A percentile compares a stretch with the other conserved stretches of the same genome.
Conservation (phyloP, 2,888 invertebrate genomes). For the Ceriagrion tenellum region DNA sequence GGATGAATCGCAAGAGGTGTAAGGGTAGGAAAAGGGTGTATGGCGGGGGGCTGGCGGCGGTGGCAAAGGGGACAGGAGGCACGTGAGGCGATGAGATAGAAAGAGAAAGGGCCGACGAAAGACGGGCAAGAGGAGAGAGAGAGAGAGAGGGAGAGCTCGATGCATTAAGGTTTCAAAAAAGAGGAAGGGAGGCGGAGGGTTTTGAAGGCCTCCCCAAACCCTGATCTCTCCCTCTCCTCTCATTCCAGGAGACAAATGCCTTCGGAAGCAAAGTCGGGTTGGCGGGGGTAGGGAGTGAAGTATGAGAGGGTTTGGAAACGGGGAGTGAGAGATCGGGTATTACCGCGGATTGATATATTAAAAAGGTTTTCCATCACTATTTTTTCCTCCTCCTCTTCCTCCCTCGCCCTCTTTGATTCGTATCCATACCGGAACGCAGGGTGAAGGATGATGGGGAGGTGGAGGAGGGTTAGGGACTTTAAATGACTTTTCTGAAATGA, state of each 20-base stretch:
- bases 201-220: not conserved
- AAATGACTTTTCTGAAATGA: conserved; percentile 4
- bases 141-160: not conserved
- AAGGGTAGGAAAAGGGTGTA: not conserved
- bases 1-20: conserved; percentile 18
- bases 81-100: too few relatives aligned
- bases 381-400: not conserved
- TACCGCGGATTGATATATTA: conserved; percentile 36
- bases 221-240: not conserved
- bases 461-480: not conserved
- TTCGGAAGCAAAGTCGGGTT: not conserved
- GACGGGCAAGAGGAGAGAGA: not conserved
- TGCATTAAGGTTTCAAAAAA: conserved; percentile 16
- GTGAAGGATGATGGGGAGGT: not conserved
- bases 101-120: not conserved
- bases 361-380: conserved; percentile 11
- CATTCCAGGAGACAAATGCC: conserved; percentile 25
- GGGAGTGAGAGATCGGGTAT: not conserved
- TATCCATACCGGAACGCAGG: not conserved
- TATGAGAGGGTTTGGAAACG: not conserved
- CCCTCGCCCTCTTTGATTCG: not conserved
- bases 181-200: not conserved
- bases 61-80: too few relatives aligned
- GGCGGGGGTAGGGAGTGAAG: too few relatives aligned
- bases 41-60: not conserved